Percentiles rank a stretch among this genome's conserved stretches.
Conservation (phyloP, 2,888 invertebrate species). For the Spisula solida region DNA sequence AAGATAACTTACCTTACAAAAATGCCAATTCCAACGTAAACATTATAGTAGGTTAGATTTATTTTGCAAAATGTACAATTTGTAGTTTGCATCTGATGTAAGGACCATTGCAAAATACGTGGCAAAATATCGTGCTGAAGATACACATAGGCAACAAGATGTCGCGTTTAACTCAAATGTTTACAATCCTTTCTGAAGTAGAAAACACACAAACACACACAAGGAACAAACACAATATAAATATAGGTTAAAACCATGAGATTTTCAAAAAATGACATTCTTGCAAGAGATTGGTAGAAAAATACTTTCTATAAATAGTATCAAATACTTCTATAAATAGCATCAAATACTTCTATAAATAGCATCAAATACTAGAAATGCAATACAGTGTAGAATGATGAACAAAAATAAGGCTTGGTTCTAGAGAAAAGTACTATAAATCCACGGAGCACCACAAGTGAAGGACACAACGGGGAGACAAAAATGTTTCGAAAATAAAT, state of each 20-base stretch:
- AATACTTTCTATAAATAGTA: conserved; percentile 3
- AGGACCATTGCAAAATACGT: not conserved
- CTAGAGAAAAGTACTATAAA: not conserved
- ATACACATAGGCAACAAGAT: not conserved
- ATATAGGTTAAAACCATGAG: not conserved
- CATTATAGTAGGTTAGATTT: too few relatives aligned
- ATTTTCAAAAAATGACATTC: conserved; percentile 19
- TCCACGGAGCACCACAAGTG: not conserved
- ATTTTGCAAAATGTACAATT: too few relatives aligned
- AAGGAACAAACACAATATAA: not conserved
- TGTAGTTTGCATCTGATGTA: too few relatives aligned
- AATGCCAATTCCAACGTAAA: too few relatives aligned
- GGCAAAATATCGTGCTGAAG: not conserved
- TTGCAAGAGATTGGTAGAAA: conserved; percentile 16
- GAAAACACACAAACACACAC: not conserved
- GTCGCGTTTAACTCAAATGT: not conserved
- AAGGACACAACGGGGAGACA: not conserved
- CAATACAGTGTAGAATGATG: not conserved
- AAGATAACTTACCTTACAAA: too few relatives aligned
- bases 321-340: conserved; percentile 8
- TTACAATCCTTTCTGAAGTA: not conserved
- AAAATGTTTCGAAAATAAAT: not conserved
- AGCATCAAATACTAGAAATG: conserved; percentile 1
- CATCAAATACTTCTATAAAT: conserved; percentile 1
- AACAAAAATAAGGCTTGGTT: conserved; percentile 12